phyloP scores from a whole-genome alignment of 2,888 invertebrate genomes.

The Caenorhabditis doughertyi region DNA sequence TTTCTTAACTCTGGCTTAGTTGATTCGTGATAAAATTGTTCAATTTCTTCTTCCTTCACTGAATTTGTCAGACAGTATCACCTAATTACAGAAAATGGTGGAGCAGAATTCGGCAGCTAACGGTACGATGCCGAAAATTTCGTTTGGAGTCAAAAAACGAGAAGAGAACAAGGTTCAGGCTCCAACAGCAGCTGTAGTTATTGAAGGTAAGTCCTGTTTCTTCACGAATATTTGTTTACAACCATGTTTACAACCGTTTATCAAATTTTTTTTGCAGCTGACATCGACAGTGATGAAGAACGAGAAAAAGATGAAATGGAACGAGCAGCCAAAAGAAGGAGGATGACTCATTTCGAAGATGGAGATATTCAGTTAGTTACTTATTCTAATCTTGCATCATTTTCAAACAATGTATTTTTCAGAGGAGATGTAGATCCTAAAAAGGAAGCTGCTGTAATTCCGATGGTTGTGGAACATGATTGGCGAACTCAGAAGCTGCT shows the following conservation, averaged over 20 bases:
- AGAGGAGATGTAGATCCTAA: slow-evolving; percentile 68
- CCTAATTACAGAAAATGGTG: slow-evolving; percentile 32
- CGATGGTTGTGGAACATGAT: slow-evolving; percentile 73
- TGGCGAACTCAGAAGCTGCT: slow-evolving; percentile 72
- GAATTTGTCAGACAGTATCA: background rate
- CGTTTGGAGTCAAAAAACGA: slow-evolving; percentile 73
- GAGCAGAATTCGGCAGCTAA: slow-evolving; percentile 6
- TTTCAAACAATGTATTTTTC: slow-evolving; percentile 36
- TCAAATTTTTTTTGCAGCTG: slow-evolving; percentile 53
- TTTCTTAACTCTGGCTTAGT: background rate
- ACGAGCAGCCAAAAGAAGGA: slow-evolving; percentile 66
- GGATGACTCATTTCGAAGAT: slow-evolving; percentile 72
- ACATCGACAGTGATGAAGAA: slow-evolving; percentile 71
- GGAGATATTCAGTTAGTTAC: slow-evolving; percentile 68
- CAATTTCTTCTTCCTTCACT: background rate
- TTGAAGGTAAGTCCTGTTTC: slow-evolving; percentile 45
- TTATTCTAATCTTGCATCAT: background rate
- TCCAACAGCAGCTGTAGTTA: slow-evolving; percentile 42
- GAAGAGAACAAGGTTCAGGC: slow-evolving; percentile 58
- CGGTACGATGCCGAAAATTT: slow-evolving; percentile 64
- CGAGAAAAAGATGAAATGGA: slow-evolving; percentile 68
- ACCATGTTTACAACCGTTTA: background rate
- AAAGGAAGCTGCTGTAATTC: slow-evolving; percentile 69
- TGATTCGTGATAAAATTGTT: background rate
- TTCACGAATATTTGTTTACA: background rate